Evolutionary conservation across 2,797 vertebrate genomes (phyloP).

Genomic region (Crenichthys baileyi): DNA sequence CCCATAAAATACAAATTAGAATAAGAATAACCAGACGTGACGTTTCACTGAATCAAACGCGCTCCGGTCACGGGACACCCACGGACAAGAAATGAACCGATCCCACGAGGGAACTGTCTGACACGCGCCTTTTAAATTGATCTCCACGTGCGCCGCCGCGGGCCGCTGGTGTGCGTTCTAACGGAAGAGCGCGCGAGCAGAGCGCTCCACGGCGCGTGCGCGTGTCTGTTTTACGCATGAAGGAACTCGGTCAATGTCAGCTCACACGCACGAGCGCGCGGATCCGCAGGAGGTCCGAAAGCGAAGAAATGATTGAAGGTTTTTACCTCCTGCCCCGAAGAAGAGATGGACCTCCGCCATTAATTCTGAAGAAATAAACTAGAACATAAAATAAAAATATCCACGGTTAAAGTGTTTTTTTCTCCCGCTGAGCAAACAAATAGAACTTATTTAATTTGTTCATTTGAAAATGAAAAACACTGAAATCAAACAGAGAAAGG

Average conservation of each 20-base stretch:
- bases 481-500: background rate
- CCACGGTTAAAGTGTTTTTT: background rate
- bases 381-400: background rate
- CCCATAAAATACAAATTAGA: background rate
- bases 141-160: background rate
- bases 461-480: background rate
- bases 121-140: conserved; percentile 3
- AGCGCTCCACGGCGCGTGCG: background rate
- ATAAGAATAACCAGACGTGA: background rate
- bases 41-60: background rate
- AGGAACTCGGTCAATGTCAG: background rate
- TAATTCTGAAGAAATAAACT: background rate
- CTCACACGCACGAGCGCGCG: background rate
- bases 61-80: background rate
- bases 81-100: background rate
- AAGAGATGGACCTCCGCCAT: background rate
- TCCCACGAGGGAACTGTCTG: background rate
- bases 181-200: background rate
- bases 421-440: background rate
- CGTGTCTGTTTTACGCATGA: background rate
- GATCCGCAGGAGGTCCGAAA: background rate
- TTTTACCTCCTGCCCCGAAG: background rate
- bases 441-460: background rate
- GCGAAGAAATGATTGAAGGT: background rate
- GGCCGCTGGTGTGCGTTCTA: background rate